Base-by-base conservation (phyloP, 2,888 invertebrate genomes). In the Netelia virgata region DNA sequence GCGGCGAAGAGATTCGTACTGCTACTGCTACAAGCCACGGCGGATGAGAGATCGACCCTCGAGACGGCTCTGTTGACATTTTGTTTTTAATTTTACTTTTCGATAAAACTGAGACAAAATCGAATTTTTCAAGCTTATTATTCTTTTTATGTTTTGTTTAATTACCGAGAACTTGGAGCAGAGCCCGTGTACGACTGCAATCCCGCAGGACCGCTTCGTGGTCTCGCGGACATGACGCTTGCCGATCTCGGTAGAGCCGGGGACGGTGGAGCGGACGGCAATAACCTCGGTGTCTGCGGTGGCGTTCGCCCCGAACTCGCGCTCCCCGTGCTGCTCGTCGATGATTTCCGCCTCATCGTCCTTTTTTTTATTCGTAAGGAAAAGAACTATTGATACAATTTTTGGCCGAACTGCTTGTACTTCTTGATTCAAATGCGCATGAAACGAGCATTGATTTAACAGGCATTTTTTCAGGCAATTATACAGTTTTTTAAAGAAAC, bases 131-230 rank as follows among this genome's bases (percentile, higher is more conserved):
- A 47, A 47, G n/a, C 1, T 6, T 36, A 6, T 0, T 36, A 36
- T 36, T 28, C 50, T n/a, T 68, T 75, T 66, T 68, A 23, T 14
- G 3, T 72, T 61, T 53, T 16, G 8, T 36, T 73, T 43, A 73
- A 63, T 85, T 87, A 96, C 89, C 97, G 95, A 80, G 97, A 96
- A 81, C 97, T 96, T 78, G 97, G 96, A 64, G 96, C 96, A 20
- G 97, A 96, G 85, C 96, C 96, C 87, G 97, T 97, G 90, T 97
- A 97, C 88, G 96, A 96, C 91, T 96, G 96, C 82, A 97, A 94
- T n/a, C 97, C 97, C 11, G 97, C 96, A 3, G 97, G 97, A 84
- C 97, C 97, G 70, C 97, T 97, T 87, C 97, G 94, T 1, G 97
- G 97, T 87, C 97, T 90, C 68, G 92, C 88, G 14, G 94, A 94